Evolutionary conservation across 2,797 vertebrate species (phyloP), one percentile per base, ranked within the genome.

Genomic region (Brachyrhaphis roseni): DNA sequence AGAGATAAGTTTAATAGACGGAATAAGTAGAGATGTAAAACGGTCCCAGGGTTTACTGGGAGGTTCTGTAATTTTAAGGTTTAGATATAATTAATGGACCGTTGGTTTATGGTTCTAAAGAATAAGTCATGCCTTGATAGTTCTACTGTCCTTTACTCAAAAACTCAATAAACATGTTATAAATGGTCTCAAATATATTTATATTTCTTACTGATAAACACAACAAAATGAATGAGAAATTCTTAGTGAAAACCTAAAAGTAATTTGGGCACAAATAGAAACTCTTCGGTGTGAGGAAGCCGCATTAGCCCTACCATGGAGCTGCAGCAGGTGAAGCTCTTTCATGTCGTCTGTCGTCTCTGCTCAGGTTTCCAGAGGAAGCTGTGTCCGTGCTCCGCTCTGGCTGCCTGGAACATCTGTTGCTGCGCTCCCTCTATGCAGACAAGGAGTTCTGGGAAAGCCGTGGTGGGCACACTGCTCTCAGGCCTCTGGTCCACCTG

Each of bases 391-490:
- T 91, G 3, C 95, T 99, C 8, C 86, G 8, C 66, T 98, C 98
- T 0, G 97, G 97, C 76, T 97, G 97, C 64, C 92, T 98, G 84
- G 94, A 95, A 88, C 94, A 77, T 82, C 93, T 96, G 88, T 95
- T 99, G 82, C 93, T 98, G 59, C 92, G 75, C 62, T 99, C 98
- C 0, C 93, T 99, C 36, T 95, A 84, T 57, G 59, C 88, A 31
- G 98, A 99, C 91, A 92, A 31, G 5, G 95, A 96, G 88, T 95
- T 99, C 90, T 99, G 98, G 98, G 90, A 96, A 8, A 97, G 94
- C 90, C 95, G 88, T 31, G 97, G 97, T 0, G 96, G 97, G 0
- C 78, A 85, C 0, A 34, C 71, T 0, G 96, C 97, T 20, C 93
- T 99, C 81, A 82, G 86, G 68, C 84, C 85, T 8, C 89, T 96